These are phyloP conservation scores for Laticauda laticaudata DNA, from an alignment of 2,113 vertebrate species.

Conservation along the genomic window DNA sequence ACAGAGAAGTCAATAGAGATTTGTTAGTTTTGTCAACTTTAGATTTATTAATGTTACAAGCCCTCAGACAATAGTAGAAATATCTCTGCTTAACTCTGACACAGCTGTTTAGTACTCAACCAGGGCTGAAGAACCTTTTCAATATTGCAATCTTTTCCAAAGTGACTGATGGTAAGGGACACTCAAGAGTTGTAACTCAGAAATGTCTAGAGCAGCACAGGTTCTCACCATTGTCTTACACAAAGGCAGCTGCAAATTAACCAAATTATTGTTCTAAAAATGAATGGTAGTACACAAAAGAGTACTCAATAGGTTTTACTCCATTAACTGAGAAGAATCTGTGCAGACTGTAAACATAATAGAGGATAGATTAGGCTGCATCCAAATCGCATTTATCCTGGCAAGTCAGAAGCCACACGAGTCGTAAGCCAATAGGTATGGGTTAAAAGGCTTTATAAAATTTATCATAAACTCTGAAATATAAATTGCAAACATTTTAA, in stretches of 20 bases:
- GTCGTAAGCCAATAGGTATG: not conserved
- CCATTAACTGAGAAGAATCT: slow-evolving; percentile 15
- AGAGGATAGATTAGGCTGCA: not conserved
- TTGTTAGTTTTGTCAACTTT: slow-evolving; percentile 15
- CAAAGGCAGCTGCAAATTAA: not conserved
- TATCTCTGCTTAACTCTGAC: not conserved
- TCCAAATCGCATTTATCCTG: not conserved
- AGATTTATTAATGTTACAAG: not conserved
- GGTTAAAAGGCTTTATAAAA: not conserved
- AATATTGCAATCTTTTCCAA: not conserved
- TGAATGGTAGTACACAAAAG: not conserved
- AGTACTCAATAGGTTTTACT: not conserved
- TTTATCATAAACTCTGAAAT: not conserved
- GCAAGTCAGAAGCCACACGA: not conserved
- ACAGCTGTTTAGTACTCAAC: not conserved
- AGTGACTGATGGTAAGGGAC: not conserved
- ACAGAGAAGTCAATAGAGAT: slow-evolving; percentile 3
- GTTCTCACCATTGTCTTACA: not conserved
- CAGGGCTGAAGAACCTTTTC: not conserved
- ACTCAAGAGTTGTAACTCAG: not conserved
- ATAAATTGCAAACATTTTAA: not conserved
- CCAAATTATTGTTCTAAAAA: not conserved
- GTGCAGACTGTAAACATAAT: slow-evolving; percentile 15
- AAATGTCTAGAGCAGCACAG: not conserved
- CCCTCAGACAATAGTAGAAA: not conserved